These are phyloP conservation scores for Ammodytes dubius DNA, from an alignment of 2,113 vertebrate genomes.

Conservation along the genomic window DNA sequence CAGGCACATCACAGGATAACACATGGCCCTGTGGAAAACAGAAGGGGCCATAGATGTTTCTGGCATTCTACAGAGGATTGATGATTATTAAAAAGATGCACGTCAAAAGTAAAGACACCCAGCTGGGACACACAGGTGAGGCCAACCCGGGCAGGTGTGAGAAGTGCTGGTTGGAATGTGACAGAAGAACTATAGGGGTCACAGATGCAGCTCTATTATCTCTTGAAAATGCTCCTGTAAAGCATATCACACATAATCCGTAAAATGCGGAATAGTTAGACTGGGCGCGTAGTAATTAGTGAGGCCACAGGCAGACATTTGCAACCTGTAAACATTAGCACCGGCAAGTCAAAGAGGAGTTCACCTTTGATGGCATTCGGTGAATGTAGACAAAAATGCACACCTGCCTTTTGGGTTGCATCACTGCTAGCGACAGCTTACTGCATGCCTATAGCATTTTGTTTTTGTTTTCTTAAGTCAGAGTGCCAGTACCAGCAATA, in stretches of 20 bases:
- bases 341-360: slow-evolving; percentile 9
- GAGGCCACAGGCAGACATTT: neutral
- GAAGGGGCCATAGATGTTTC: slow-evolving; percentile 44
- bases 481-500: neutral
- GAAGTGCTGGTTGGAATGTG: slow-evolving; percentile 32
- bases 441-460: neutral
- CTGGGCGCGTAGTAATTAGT: neutral
- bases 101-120: slow-evolving; percentile 62
- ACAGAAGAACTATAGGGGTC: slow-evolving; percentile 26
- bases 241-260: neutral
- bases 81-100: slow-evolving; percentile 67
- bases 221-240: neutral
- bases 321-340: neutral
- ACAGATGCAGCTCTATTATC: slow-evolving; percentile 17
- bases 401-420: neutral
- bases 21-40: slow-evolving; percentile 41
- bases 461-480: neutral
- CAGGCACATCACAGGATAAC: slow-evolving; percentile 7
- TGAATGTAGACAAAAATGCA: slow-evolving; percentile 11
- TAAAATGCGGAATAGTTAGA: slow-evolving; percentile 4
- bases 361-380: neutral
- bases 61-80: slow-evolving; percentile 47
- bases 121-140: slow-evolving; percentile 69
- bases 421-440: neutral
- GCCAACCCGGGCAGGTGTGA: slow-evolving; percentile 48